Conservation (phyloP, 2,888 invertebrate genomes). For the Synanthedon andrenaeformis region DNA sequence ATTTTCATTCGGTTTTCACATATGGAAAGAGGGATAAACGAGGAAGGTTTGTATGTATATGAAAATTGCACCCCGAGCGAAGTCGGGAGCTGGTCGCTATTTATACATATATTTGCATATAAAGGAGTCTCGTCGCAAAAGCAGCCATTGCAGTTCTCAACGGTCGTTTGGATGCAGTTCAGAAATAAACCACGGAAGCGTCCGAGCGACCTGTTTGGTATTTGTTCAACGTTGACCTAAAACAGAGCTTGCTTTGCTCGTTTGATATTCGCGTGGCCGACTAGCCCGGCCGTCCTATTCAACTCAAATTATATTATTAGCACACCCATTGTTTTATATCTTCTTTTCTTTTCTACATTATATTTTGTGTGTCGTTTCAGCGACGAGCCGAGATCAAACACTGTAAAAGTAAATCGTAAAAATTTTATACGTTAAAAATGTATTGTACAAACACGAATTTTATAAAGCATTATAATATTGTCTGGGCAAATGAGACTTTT, state of each 20-base stretch:
- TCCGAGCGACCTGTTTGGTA: constrained; percentile 69
- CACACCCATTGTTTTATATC: neutral
- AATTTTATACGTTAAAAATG: neutral
- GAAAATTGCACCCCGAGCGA: no score
- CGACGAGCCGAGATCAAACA: no score
- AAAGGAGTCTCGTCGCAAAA: constrained; percentile 32
- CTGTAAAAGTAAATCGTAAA: no score
- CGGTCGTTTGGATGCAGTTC: constrained; percentile 55
- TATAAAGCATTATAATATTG: neutral
- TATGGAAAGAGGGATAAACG: no score
- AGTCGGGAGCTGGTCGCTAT: no score
- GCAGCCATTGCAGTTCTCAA: constrained; percentile 39
- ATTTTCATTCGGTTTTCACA: no score
- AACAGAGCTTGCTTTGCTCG: constrained; percentile 67
- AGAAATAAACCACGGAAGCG: constrained; percentile 69
- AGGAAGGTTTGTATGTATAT: no score
- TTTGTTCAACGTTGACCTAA: constrained; percentile 71
- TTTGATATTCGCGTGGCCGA: constrained; percentile 62
- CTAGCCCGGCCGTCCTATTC: constrained; percentile 24
- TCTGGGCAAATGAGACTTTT: neutral
- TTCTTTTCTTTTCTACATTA: neutral
- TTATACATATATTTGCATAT: no score
- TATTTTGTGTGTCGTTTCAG: neutral
- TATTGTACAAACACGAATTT: neutral
- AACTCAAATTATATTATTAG: constrained; percentile 1